These are phyloP conservation scores for Brachionus rubens DNA, from an alignment of 1,140 invertebrate genomes.

Conservation along the genomic window DNA sequence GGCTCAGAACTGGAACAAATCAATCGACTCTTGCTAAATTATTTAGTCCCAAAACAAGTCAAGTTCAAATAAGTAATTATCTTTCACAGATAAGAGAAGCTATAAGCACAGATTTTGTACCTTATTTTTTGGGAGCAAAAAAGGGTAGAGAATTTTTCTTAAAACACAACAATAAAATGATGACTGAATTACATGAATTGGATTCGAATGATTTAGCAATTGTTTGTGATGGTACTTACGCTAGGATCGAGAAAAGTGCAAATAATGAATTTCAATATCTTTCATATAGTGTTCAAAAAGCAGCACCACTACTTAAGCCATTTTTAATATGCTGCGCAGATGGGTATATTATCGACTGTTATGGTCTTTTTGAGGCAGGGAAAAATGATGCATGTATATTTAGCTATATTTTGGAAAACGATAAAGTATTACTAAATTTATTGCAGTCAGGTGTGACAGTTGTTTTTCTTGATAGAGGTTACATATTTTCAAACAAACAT, in stretches of 20 bases:
- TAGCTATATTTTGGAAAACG: constrained; percentile 10
- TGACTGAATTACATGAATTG: background rate
- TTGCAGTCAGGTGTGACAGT: background rate
- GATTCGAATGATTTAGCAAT: background rate
- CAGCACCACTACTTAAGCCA: background rate
- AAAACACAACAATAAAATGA: constrained; percentile 27
- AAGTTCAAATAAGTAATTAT: constrained; percentile 13
- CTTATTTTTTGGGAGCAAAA: constrained; percentile 15
- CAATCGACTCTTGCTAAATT: background rate
- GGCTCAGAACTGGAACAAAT: background rate
- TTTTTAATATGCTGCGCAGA: constrained; percentile 22
- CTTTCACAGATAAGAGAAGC: constrained; percentile 2
- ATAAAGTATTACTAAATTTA: background rate
- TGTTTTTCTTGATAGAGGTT: constrained; percentile 23
- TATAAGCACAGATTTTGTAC: constrained; percentile 2
- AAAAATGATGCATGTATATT: background rate
- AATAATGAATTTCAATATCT: constrained; percentile 27
- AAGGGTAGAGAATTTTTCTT: constrained; percentile 6
- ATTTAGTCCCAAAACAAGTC: background rate
- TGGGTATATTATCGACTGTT: constrained; percentile 17
- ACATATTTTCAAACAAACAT: background rate
- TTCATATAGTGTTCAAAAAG: constrained; percentile 7
- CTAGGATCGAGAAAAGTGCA: constrained; percentile 10
- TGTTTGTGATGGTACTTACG: constrained; percentile 14
- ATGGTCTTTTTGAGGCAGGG: constrained; percentile 6